Base-by-base conservation (phyloP, 2,113 vertebrate species). In the Malaclemys terrapin region DNA sequence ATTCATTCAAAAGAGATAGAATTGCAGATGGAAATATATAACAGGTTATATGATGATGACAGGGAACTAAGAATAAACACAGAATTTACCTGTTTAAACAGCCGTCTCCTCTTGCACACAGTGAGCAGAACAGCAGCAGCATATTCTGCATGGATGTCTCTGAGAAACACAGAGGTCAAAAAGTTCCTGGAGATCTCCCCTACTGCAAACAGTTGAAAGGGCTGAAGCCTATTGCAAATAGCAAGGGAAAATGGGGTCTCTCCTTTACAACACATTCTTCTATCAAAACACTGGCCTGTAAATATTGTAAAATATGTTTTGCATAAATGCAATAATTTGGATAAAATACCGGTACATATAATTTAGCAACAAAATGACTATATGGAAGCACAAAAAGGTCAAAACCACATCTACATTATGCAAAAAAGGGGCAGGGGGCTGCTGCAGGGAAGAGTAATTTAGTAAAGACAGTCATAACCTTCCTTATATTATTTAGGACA, bases 221-320 rank as follows among this genome's bases (percentile, higher is more conserved):
- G 47, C 81, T 87, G 75, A 1, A 1, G 80, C n/a, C 29, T 25
- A 76, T 76, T 88, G 80, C n/a, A 27, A 27, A 38, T 31, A 91
- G 50, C 31, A 65, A 89, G 85, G 89, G 84, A 85, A 95, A 96
- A 96, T 50, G 47, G 75, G 53, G 56, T 81, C 75, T 90, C 31
- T 88, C 9, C 5, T 62, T 50, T 49, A 91, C 16, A 85, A 75
- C 42, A 88, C 19, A 89, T 84, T 27, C 22, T 94, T 93, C 87
- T 69, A 72, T 80, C 94, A 76, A 90, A 84, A 87, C 35, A 81
- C 5, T 53, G 88, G 65, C 47, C 72, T 80, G 75, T 56, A 93
- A 95, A 97, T 95, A 87, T n/a, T 8, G 31, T 54, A 89, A 91
- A 84, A 85, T 0, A 90, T 72, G 54, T 69, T 95, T 85, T 87